A percentile compares a stretch with the other conserved stretches of the same genome.
phyloP scores from a whole-genome alignment of 2,888 invertebrate genomes.

The Dryocosmus kuriphilus region DNA sequence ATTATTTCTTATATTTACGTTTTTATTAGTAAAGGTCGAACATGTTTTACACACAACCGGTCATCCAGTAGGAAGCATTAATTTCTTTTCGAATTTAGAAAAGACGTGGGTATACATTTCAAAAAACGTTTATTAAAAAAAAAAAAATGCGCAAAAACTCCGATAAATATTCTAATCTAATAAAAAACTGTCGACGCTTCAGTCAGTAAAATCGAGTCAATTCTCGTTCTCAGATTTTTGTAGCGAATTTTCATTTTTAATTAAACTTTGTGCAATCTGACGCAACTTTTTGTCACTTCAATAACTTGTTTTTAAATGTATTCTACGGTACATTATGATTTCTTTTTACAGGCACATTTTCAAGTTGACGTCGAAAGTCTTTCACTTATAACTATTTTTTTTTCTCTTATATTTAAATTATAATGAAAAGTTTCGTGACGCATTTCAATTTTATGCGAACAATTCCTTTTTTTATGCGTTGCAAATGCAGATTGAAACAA shows the following conservation, averaged over 20 bases:
- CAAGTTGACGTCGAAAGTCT: slow-evolving; percentile 22
- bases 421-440: slow-evolving; percentile 5
- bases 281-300: slow-evolving; percentile 14
- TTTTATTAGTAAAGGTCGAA: slow-evolving; percentile 38
- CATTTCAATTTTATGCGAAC: slow-evolving; percentile 2
- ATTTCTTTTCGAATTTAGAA: slow-evolving; percentile 33
- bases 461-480: slow-evolving; percentile 21
- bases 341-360: slow-evolving; percentile 29
- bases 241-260: background rate
- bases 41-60: slow-evolving; percentile 22
- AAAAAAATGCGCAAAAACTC: slow-evolving; percentile 15
- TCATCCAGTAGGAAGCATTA: slow-evolving; percentile 29
- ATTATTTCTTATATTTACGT: background rate
- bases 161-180: background rate
- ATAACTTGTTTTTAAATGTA: slow-evolving; percentile 1
- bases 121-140: slow-evolving; percentile 29
- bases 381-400: slow-evolving; percentile 6
- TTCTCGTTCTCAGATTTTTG: background rate
- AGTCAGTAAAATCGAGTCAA: slow-evolving; percentile 14
- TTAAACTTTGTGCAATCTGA: slow-evolving; percentile 2
- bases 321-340: slow-evolving; percentile 3
- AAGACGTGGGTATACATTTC: slow-evolving; percentile 29
- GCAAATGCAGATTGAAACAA: slow-evolving; percentile 8
- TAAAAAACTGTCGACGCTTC: slow-evolving; percentile 12
- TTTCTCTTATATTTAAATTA: slow-evolving; percentile 9